A percentile compares a stretch with the other conserved stretches of the same genome.
Conservation (phyloP, 2,888 invertebrate genomes). For the Lasioglossum morio region DNA sequence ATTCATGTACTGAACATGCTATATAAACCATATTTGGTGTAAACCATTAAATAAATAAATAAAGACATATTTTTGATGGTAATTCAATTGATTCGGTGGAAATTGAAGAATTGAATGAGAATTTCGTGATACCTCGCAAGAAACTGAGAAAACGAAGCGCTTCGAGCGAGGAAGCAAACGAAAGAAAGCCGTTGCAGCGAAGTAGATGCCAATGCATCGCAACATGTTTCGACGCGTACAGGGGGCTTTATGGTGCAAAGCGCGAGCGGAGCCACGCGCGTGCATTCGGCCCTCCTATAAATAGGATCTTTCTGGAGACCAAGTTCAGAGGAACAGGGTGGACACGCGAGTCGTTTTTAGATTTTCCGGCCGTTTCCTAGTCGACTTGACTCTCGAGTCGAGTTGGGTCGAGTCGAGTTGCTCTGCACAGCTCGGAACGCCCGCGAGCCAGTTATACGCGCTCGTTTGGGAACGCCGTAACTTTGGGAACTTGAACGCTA, state of each 20-base stretch:
- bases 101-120: neutral
- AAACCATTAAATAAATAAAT: too few species aligned
- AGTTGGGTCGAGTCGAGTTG: neutral
- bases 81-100: neutral
- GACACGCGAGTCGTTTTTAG: slow-evolving; percentile 74
- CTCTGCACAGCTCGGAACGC: slow-evolving; percentile 39
- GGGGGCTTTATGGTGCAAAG: neutral
- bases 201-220: neutral
- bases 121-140: too few species aligned
- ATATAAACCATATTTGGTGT: too few species aligned
- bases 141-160: neutral
- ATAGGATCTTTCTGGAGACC: slow-evolving; percentile 75
- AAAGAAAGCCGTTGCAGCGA: neutral
- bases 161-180: neutral
- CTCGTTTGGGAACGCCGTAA: slow-evolving; percentile 34
- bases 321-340: slow-evolving; percentile 81
- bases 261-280: slow-evolving; percentile 44
- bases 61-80: too few species aligned
- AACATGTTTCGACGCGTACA: neutral
- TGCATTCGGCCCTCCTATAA: slow-evolving; percentile 74
- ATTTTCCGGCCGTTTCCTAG: slow-evolving; percentile 72
- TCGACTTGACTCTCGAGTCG: slow-evolving; percentile 2
- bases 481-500: slow-evolving; percentile 40
- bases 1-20: too few species aligned
- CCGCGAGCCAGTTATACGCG: slow-evolving; percentile 42